phyloP scores from a whole-genome alignment of 1,140 invertebrate genomes.

The Myzus persicae region DNA sequence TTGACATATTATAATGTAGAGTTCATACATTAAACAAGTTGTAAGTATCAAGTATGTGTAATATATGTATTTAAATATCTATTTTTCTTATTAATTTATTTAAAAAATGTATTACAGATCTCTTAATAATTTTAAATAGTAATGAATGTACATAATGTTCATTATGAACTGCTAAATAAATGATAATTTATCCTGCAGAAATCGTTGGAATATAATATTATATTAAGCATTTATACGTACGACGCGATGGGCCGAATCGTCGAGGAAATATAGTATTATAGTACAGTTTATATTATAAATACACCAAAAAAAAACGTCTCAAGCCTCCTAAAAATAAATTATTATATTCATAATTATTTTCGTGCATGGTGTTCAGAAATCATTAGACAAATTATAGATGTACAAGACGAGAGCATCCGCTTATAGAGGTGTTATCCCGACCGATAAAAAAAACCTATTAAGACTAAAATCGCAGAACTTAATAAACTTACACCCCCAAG shows the following conservation, averaged over 20 bases:
- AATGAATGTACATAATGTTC: background rate
- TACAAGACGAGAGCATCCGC: background rate
- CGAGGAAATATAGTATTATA: no score
- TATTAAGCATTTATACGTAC: background rate
- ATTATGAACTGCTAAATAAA: background rate
- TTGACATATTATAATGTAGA: background rate
- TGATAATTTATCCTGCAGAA: no score
- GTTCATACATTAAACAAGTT: background rate
- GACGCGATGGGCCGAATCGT: background rate
- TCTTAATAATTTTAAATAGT: background rate
- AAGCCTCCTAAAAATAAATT: background rate
- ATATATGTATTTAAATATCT: background rate
- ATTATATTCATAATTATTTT: background rate
- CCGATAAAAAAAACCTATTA: background rate
- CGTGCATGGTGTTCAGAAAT: background rate
- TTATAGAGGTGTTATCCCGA: background rate
- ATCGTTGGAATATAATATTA: background rate
- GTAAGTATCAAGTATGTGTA: background rate
- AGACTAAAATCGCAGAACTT: background rate
- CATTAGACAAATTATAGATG: background rate
- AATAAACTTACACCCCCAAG: background rate
- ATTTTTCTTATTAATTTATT: constrained; percentile 6
- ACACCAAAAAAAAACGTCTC: no score
- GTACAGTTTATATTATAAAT: no score
- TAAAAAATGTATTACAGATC: background rate